Base-by-base conservation (phyloP, 1,140 invertebrate species). In the Lasaia peninsularis region DNA sequence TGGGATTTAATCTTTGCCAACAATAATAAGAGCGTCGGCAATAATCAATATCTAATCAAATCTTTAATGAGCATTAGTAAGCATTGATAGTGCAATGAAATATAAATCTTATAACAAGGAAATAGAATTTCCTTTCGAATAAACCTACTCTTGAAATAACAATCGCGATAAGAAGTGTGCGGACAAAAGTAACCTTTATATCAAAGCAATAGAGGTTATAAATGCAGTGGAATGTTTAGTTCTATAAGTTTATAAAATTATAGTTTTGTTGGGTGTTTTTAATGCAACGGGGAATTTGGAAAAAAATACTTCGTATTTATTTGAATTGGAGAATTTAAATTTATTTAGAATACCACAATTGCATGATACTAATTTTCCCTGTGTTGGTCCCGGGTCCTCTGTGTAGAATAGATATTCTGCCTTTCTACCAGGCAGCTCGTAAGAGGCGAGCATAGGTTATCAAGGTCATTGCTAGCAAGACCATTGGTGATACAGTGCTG, bases 1-100 rank as follows among this genome's bases (percentile, higher is more conserved):
- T 54, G 40, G 35, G 40, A 54, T 54, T 54, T 54, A 54, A 54
- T 54, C 37, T 54, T 20, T 40, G 52, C 52, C 34, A 35, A n/a
- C 16, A 35, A 37, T 37, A 54, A 35, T 31, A 28, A 28, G 34
- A 28, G 35, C 20, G 16, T 37, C 52, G 21, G 12, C 10, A 40
- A 55, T 31, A 44, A 44, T 55, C 35, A 55, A 44, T 55, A 44
- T 44, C 34, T 24, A 54, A 54, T 54, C 52, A 54, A 54, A 37
- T 40, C 35, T 9, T 20, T 54, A 35, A 37, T 54, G 34, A 54
- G 31, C 21, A 54, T 54, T 54, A 54, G 21, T 52, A 52, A 52
- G 50, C 52, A 10, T 6, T 34, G 6, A 9, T 5, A 7, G 7
- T 9, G 5, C 11, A 37, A 1, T 7, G 5, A 10, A 40, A 40